Evolutionary conservation across 2,888 invertebrate species (phyloP), one percentile per base, ranked within the genome.

Genomic region (Loripinus fragilis): DNA sequence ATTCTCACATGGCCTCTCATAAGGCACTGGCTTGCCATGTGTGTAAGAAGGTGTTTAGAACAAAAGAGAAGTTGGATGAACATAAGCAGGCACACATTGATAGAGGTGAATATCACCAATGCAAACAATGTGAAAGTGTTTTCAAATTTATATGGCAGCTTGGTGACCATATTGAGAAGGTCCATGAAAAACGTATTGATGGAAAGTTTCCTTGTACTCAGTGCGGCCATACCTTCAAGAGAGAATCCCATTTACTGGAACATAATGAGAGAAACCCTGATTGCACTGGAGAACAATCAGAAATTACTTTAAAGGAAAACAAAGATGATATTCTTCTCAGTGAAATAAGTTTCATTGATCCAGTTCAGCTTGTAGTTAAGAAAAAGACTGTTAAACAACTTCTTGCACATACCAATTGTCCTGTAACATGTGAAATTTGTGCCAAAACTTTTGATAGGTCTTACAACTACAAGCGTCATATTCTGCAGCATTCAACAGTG

Each of bases 21-120:
- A 67, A 67, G 20, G 38, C 41, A 3, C 23, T 67, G 20, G 41
- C 48, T 60, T 78, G 78, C 42, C 69, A 70, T 48, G 67, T 74
- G 48, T 82, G 82, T 74, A 30, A 72, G 5, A 79, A 79, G 42
- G 33, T 35, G 23, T 55, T 72, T n/a, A 65, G 23, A 2, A 68
- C 38, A 42, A 38, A 66, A n/a, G 71, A 68, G 10, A 55, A 41
- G 3, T 48, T 77, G 7, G 28, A 71, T 23, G 76, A 74, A 65
- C 82, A 82, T 25, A 67, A n/a, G 20, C 25, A 42, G 7, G 15
- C 1, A 1, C 67, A 67, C 23, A 33, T 71, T n/a, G 75, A 66
- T 48, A 66, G 71, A 23, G 48, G 72, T 38, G 68, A 30, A 38
- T 52, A 65, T 20, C 30, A 69, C n/a, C 42, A 70, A 23, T 70